Conservation (phyloP, 2,888 invertebrate genomes). For the Amaurobius ferox region DNA sequence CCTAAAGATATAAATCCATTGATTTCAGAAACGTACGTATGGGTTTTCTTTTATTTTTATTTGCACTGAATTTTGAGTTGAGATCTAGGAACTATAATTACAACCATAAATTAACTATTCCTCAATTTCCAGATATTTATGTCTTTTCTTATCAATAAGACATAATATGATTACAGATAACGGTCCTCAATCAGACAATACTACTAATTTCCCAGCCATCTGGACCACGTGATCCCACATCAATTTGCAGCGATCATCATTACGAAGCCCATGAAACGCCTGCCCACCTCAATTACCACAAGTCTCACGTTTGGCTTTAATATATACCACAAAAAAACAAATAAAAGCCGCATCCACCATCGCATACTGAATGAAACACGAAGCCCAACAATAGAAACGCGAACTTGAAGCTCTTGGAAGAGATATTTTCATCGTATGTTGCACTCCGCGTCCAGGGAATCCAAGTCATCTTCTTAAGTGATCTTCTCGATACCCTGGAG, state of each 20-base stretch:
- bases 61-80: no score
- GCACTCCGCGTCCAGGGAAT: slow-evolving; percentile 50
- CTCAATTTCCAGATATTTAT: neutral
- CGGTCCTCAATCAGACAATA: neutral
- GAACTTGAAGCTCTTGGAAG: slow-evolving; percentile 32
- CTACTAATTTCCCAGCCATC: neutral
- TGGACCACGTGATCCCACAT: neutral
- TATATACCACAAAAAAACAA: slow-evolving; percentile 13
- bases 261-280: neutral
- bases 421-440: slow-evolving; percentile 53
- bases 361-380: slow-evolving; percentile 21
- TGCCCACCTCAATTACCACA: neutral
- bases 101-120: no score
- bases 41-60: no score
- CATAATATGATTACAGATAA: neutral
- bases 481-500: slow-evolving; percentile 53
- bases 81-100: no score
- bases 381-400: slow-evolving; percentile 19
- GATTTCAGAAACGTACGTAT: no score
- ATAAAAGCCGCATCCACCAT: neutral
- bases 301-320: slow-evolving; percentile 9
- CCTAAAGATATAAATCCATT: no score
- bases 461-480: slow-evolving; percentile 65
- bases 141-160: neutral
- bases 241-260: slow-evolving; percentile 8